These are phyloP conservation scores for Macrosoma leucophasiata DNA, from an alignment of 2,888 invertebrate species.

Conservation along the genomic window DNA sequence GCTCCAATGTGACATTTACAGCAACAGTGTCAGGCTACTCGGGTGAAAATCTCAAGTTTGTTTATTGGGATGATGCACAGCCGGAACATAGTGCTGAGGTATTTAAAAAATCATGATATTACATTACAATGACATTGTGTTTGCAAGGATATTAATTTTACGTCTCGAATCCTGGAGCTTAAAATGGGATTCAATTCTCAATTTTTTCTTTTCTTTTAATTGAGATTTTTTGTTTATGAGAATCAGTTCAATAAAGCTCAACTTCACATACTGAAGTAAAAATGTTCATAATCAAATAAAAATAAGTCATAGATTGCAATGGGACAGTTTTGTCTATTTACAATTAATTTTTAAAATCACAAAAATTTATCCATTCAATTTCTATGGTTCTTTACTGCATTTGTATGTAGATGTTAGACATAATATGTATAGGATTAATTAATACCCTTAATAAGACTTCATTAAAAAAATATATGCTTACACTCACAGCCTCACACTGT, in stretches of 20 bases:
- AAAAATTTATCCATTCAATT: neutral
- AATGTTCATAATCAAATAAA: too few relatives aligned
- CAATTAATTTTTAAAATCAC: neutral
- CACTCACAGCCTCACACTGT: too few relatives aligned
- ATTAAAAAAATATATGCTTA: too few relatives aligned
- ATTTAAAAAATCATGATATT: conserved; percentile 21
- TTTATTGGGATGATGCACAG: conserved; percentile 78
- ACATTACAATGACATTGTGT: too few relatives aligned
- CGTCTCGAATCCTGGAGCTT: neutral
- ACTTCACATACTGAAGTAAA: too few relatives aligned
- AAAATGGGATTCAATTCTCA: neutral
- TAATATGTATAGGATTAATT: neutral
- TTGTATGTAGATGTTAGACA: neutral
- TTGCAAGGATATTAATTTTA: too few relatives aligned
- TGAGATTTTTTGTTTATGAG: conserved; percentile 1
- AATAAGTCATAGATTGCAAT: too few relatives aligned
- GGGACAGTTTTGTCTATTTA: too few relatives aligned
- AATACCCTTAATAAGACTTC: too few relatives aligned
- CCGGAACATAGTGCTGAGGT: conserved; percentile 67
- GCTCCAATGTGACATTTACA: conserved; percentile 81
- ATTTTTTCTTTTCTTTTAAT: too few relatives aligned
- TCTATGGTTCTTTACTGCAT: neutral
- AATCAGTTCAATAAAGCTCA: too few relatives aligned
- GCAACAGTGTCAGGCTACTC: conserved; percentile 71
- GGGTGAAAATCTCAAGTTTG: conserved; percentile 61